These are phyloP conservation scores for Microchirus variegatus DNA, from an alignment of 2,797 vertebrate species.

Conservation along the genomic window DNA sequence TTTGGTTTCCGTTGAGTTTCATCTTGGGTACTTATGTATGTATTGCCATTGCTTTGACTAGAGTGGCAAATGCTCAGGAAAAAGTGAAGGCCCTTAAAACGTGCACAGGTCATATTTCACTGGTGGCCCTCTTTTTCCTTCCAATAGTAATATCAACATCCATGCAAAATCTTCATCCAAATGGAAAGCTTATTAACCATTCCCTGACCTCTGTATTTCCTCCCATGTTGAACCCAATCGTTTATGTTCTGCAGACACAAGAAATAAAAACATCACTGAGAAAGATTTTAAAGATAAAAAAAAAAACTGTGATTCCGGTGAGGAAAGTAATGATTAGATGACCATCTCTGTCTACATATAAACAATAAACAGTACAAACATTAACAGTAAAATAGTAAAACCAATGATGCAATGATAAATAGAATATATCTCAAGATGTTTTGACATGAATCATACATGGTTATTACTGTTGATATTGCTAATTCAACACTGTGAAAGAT, in stretches of 20 bases:
- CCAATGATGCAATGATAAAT: no score
- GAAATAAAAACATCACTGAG: conserved; percentile 67
- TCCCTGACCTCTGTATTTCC: conserved; percentile 62
- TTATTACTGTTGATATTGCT: no score
- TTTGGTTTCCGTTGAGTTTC: conserved; percentile 67
- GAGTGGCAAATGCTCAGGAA: conserved; percentile 51
- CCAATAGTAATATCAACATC: conserved; percentile 65
- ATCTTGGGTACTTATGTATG: conserved; percentile 62
- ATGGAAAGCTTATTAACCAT: conserved; percentile 71
- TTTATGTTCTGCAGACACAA: conserved; percentile 74
- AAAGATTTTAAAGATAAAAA: conserved; percentile 25
- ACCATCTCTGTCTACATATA: no score
- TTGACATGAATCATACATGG: no score
- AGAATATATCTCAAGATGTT: no score
- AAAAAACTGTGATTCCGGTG: no score
- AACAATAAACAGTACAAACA: neutral
- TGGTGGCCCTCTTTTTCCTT: conserved; percentile 72
- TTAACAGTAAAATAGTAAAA: neutral
- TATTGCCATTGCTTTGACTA: conserved; percentile 56
- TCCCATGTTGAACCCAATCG: conserved; percentile 71
- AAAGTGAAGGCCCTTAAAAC: conserved; percentile 71
- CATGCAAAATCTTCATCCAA: conserved; percentile 58
- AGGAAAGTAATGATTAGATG: no score
- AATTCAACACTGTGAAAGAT: no score
- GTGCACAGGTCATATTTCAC: conserved; percentile 60